These are phyloP conservation scores for Hirtodrosophila confusa DNA, from an alignment of 2,888 invertebrate genomes.

Conservation along the genomic window DNA sequence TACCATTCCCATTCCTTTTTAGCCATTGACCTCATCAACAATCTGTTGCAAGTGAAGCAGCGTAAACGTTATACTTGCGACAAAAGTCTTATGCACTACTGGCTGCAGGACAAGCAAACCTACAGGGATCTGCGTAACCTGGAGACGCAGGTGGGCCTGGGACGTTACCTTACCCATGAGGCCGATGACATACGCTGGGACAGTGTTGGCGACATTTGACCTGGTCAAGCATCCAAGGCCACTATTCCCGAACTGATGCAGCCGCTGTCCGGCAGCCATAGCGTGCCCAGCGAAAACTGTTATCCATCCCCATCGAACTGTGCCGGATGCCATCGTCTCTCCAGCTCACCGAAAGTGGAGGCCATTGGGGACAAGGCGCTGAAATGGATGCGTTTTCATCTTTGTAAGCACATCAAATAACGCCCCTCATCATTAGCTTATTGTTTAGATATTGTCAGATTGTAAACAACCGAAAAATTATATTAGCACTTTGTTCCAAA, in stretches of 20 bases:
- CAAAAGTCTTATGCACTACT: slow-evolving; percentile 96
- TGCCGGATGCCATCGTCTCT: slow-evolving; percentile 79
- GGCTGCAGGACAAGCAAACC: slow-evolving; percentile 98
- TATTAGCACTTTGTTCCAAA: slow-evolving; percentile 27
- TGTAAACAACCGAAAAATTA: slow-evolving; percentile 23
- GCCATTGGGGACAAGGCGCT: slow-evolving; percentile 84
- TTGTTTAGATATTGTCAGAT: slow-evolving; percentile 27
- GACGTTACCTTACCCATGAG: slow-evolving; percentile 95
- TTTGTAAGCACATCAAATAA: slow-evolving; percentile 83
- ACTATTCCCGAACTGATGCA: slow-evolving; percentile 36
- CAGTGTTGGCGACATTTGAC: slow-evolving; percentile 83
- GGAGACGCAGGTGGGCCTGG: slow-evolving; percentile 88
- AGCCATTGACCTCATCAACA: slow-evolving; percentile 99
- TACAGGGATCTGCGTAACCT: slow-evolving; percentile 97
- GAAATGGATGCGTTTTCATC: slow-evolving; percentile 84
- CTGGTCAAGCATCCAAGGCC: slow-evolving; percentile 31
- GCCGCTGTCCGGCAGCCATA: slow-evolving; percentile 49
- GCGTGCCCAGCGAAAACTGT: slow-evolving; percentile 49
- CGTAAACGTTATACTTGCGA: slow-evolving; percentile 97
- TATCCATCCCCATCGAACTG: slow-evolving; percentile 64
- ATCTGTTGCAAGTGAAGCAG: slow-evolving; percentile 98
- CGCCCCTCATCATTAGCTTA: slow-evolving; percentile 18
- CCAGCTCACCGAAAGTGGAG: slow-evolving; percentile 82
- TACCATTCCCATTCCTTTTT: background rate
- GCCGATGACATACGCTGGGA: slow-evolving; percentile 96